Base-by-base conservation (phyloP, 1,140 invertebrate species). In the Drosophila guanche region DNA sequence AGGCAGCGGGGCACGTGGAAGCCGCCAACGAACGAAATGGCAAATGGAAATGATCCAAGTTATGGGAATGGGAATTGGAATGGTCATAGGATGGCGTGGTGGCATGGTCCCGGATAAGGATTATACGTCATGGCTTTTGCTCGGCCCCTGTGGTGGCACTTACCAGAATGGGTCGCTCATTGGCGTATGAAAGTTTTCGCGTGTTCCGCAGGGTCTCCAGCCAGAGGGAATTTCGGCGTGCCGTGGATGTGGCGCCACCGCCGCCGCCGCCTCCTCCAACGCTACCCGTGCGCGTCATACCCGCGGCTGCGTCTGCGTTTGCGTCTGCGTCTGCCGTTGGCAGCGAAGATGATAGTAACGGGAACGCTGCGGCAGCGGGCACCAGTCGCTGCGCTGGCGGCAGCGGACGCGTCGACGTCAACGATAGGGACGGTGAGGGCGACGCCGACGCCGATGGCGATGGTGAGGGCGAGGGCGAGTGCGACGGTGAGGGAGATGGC, bases 181-280 rank as follows among this genome's bases (percentile, higher is more conserved):
- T 81, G 83, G 78, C 74, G 68, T 72, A 88, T 59, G 83, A 86
- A 53, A 86, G 62, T 65, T 88, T 86, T 59, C 83, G 83, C 41
- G 83, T 83, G 52, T 78, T 80, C 27, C 83, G 78, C 55, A 86
- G 56, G 59, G 83, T 86, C 67, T 86, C 83, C 59, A 81, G 55
- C 83, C 83, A 86, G 16, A 86, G 84, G 46, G 83, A 86, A 56
- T 86, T 78, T 43, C 83, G 85, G 29, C 83, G 83, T 47, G 81
- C 56, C 58, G 77, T 58, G 66, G 59, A 74, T 50, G 80, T 58
- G 72, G 76, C 62, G 72, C 76, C 72, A 70, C 73, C 67, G 22
- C 33, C 3, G 33, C 33, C 33, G 33, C n/a, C n/a, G n/a, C 33
- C 33, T 12, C 33, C 33, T 10, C 33, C 33, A 12, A 84, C 53